These are phyloP conservation scores for Leiothrix lutea DNA, from an alignment of 2,113 vertebrate genomes.

Conservation along the genomic window DNA sequence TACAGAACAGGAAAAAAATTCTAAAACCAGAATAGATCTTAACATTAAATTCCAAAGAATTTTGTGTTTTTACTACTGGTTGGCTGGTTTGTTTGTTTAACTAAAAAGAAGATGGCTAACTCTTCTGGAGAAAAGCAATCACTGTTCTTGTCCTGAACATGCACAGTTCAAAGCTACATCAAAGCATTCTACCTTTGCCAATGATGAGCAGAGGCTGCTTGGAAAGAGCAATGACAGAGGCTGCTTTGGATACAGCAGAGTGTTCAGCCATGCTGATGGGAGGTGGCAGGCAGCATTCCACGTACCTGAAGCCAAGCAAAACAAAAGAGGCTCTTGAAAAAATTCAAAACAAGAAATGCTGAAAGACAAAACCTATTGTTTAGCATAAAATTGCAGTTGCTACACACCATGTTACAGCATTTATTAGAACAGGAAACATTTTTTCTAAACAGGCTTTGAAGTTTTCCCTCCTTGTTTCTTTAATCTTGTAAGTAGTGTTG, in stretches of 20 bases:
- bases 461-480: background rate
- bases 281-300: constrained; percentile 81
- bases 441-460: background rate
- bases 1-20: background rate
- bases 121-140: background rate
- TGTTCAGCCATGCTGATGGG: constrained; percentile 81
- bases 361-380: background rate
- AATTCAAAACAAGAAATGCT: background rate
- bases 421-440: background rate
- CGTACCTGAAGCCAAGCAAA: constrained; percentile 70
- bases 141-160: background rate
- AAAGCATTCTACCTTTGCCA: constrained; percentile 85
- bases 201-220: constrained; percentile 87
- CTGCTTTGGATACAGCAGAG: constrained; percentile 72
- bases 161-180: background rate
- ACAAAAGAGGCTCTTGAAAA: background rate
- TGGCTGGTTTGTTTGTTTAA: background rate
- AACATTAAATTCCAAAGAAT: background rate
- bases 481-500: background rate
- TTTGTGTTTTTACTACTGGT: background rate
- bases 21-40: background rate
- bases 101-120: background rate
- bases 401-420: background rate
- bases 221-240: constrained; percentile 74
- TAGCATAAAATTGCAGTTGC: background rate